Evolutionary conservation across 2,888 invertebrate genomes (phyloP).

Genomic region (Copidosoma aretas): DNA sequence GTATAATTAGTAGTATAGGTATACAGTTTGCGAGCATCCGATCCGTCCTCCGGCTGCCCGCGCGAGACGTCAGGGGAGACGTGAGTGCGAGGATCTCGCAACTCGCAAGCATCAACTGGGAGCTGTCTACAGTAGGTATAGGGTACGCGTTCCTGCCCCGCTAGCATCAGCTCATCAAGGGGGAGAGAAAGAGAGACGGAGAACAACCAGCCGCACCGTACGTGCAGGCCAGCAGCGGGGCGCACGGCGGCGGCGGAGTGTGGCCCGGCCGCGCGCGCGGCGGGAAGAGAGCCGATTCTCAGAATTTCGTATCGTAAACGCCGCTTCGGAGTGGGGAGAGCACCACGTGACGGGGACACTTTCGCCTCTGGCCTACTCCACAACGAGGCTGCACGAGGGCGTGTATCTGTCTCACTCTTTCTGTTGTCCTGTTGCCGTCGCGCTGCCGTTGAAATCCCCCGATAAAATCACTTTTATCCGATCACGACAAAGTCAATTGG

Average conservation of each 20-base stretch:
- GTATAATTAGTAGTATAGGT: too few species aligned
- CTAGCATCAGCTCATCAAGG: neutral
- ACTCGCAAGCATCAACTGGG: conserved; percentile 24
- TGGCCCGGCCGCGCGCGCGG: conserved; percentile 34
- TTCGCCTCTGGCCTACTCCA: conserved; percentile 1
- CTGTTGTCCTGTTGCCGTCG: too few species aligned
- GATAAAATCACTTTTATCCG: too few species aligned
- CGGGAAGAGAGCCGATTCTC: conserved; percentile 48
- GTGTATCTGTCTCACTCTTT: too few species aligned
- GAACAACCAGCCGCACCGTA: too few species aligned
- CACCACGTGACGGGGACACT: conserved; percentile 46
- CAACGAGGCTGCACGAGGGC: neutral
- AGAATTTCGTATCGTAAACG: conserved; percentile 56
- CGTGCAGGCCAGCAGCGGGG: conserved; percentile 24
- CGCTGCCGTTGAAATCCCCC: too few species aligned
- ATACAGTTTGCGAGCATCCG: too few species aligned
- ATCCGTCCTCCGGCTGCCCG: neutral
- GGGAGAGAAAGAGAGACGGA: neutral
- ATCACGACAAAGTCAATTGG: too few species aligned
- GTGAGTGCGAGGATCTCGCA: conserved; percentile 29
- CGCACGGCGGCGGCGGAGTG: conserved; percentile 17
- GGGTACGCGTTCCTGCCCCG: neutral
- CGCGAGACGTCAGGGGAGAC: too few species aligned
- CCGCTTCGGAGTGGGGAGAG: conserved; percentile 45
- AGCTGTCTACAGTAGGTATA: neutral